phyloP scores from a whole-genome alignment of 2,797 vertebrate genomes.

The Anomalospiza imberbis region DNA sequence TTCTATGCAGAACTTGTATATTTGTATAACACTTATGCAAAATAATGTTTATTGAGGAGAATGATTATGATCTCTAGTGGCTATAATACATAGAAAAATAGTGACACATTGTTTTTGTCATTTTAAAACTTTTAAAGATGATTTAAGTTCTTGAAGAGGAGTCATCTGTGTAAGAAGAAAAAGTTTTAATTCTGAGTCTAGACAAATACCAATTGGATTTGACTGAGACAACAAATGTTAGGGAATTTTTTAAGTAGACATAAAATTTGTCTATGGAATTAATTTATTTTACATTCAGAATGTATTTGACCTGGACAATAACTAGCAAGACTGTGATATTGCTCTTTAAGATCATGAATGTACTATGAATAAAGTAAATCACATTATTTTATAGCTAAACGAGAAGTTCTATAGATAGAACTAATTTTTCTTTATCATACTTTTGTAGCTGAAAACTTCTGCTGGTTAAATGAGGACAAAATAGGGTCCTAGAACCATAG shows the following conservation, averaged over 20 bases:
- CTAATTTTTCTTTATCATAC: background rate
- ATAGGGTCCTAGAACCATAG: background rate
- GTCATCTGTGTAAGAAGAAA: background rate
- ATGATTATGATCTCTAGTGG: background rate
- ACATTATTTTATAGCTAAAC: background rate
- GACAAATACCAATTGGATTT: background rate
- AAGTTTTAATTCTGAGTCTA: background rate
- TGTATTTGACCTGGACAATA: background rate
- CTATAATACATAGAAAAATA: background rate
- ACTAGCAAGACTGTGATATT: background rate
- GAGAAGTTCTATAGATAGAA: background rate
- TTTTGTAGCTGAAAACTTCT: background rate
- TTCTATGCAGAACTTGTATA: background rate
- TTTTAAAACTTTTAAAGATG: background rate
- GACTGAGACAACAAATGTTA: background rate
- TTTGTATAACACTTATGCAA: background rate
- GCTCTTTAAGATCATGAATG: background rate
- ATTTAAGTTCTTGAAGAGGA: background rate
- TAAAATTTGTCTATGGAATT: background rate
- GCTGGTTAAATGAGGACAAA: background rate
- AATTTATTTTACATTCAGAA: background rate
- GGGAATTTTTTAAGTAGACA: background rate
- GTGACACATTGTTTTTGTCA: background rate
- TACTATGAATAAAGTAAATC: background rate
- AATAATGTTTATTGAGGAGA: background rate